Evolutionary conservation across 2,888 invertebrate genomes (phyloP), one percentile per base, ranked within the genome.

Genomic region (Arrhopalites spinosus): DNA sequence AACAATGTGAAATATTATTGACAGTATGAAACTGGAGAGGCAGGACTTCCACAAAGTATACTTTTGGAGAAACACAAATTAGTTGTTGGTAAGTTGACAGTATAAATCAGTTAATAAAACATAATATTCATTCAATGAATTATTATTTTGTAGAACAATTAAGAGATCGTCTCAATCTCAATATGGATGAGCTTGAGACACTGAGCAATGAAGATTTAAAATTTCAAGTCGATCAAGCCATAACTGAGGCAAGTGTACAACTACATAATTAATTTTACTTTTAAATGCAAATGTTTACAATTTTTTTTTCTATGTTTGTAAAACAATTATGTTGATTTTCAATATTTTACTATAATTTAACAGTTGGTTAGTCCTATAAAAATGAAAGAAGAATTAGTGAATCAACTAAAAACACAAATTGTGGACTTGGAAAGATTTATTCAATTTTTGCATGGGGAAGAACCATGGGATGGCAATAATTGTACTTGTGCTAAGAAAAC

Each of bases 401-500:
- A 90, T 64, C 98, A 99, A 86, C 87, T 99, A 25, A 97, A 98
- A 86, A 95, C 96, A 0, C 98, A 99, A 87, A 95, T 99, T 73
- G 91, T 93, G 61, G 99, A 99, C 86, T 89, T 99, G 86, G 98
- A 99, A 86, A 90, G 97, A 81, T 99, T 98, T 85, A 97, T 99
- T 82, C 91, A 93, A 83, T 92, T 97, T 84, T 89, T 99, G 84
- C 98, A 99, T 88, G 92, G 92, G 81, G 83, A 83, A 78, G 75
- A 74, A 47, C 77, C 76, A 15, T 73, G 78, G 78, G 75, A 78
- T 17, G 78, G 78, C 7, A 83, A 84, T 67, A 83, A 84, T 67
- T 87, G 87, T 81, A 84, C 86, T 1, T 87, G 87, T 82, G 83
- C 83, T 73, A 85, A n/a, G n/a, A n/a, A n/a, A n/a, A n/a, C n/a